Evolutionary conservation across 2,888 invertebrate genomes (phyloP).

Genomic region (Metacarcinus magister): DNA sequence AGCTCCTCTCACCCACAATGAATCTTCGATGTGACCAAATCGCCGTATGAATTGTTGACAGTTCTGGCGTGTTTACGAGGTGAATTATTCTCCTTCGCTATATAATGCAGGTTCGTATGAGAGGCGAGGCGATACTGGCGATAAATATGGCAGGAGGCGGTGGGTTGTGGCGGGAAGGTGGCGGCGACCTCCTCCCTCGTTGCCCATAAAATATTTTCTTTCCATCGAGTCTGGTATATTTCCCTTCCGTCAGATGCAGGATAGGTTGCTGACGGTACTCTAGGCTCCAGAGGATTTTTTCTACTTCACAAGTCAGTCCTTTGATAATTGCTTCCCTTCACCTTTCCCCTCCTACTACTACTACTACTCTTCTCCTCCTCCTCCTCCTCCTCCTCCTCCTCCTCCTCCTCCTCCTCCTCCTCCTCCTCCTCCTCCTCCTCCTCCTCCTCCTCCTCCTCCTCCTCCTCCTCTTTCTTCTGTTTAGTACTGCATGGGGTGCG

Average conservation of each 20-base stretch:
- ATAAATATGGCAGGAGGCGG: constrained; percentile 70
- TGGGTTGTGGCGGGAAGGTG: constrained; percentile 49
- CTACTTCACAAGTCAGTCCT: neutral
- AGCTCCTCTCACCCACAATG: constrained; percentile 67
- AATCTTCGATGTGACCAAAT: constrained; percentile 76
- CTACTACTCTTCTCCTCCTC: neutral
- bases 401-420: neutral
- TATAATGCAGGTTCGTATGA: constrained; percentile 74
- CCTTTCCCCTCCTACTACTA: neutral
- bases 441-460: neutral
- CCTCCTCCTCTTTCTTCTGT: neutral
- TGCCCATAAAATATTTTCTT: neutral
- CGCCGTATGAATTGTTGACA: constrained; percentile 76
- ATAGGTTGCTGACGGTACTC: neutral
- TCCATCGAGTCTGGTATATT: neutral
- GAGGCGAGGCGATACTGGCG: constrained; percentile 69
- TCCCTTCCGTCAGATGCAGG: neutral
- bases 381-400: too few species aligned
- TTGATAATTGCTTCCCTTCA: neutral
- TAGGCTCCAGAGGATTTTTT: neutral
- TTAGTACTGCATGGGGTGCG: neutral
- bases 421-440: neutral
- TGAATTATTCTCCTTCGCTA: constrained; percentile 76
- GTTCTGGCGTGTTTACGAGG: constrained; percentile 71
- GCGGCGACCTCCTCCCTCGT: neutral